phyloP scores from a whole-genome alignment of 1,140 invertebrate genomes.

The Nomia melanderi region DNA sequence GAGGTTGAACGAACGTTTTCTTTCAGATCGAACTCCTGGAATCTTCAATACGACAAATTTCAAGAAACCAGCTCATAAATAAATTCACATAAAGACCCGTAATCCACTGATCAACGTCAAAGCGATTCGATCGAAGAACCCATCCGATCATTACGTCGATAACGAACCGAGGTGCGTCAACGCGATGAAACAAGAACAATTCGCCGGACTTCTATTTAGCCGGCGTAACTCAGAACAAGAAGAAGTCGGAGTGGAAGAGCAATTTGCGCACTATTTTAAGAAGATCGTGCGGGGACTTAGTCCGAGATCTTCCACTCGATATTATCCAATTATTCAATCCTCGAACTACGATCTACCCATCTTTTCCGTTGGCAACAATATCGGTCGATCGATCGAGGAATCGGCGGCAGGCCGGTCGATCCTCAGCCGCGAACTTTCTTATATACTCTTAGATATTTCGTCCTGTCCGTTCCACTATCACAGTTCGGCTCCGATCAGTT shows the following conservation, averaged over 20 bases:
- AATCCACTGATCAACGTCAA: no score
- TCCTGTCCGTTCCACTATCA: neutral
- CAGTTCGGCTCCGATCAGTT: no score
- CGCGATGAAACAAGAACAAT: no score
- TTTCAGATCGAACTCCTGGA: no score
- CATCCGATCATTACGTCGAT: no score
- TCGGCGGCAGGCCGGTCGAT: neutral
- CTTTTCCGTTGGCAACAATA: conserved; percentile 4
- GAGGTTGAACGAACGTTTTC: no score
- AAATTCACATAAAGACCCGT: no score
- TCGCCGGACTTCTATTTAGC: no score
- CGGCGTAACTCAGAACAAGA: neutral
- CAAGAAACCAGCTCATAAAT: no score
- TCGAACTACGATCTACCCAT: neutral
- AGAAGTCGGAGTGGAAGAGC: neutral
- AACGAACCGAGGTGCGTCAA: no score
- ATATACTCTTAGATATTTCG: neutral
- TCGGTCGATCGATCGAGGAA: conserved; percentile 7
- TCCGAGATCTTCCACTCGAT: neutral
- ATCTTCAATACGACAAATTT: no score
- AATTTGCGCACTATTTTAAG: conserved; percentile 1
- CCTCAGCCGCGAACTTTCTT: neutral
- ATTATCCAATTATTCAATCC: conserved; percentile 50
- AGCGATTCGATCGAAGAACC: no score
- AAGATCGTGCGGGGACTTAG: neutral